Conservation (phyloP, 1,140 invertebrate genomes). For the Cydia fagiglandana region DNA sequence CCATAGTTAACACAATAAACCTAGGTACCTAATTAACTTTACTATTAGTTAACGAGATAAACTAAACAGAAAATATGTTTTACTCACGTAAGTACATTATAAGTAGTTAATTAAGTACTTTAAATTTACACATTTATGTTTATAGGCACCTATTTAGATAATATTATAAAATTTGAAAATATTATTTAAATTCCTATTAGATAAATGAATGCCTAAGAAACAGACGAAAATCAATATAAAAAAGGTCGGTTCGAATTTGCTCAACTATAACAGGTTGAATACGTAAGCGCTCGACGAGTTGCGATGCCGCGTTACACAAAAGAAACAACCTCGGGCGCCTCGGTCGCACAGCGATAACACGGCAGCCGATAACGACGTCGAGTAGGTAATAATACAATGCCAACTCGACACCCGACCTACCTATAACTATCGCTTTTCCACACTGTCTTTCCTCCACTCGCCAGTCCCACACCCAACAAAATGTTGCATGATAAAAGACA, state of each 20-base stretch:
- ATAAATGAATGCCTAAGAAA: not conserved
- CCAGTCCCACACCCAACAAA: conserved; percentile 66
- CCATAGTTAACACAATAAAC: not conserved
- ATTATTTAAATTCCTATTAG: not conserved
- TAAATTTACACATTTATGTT: not conserved
- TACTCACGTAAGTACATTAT: conserved; percentile 3
- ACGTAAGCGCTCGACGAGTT: conserved; percentile 21
- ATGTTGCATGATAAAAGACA: conserved; percentile 50
- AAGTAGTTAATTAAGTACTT: not conserved
- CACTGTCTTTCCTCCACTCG: conserved; percentile 59
- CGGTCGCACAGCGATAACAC: conserved; percentile 58
- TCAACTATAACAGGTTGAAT: conserved; percentile 24
- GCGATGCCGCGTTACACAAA: conserved; percentile 63
- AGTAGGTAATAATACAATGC: conserved; percentile 70
- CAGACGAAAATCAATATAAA: conserved; percentile 6
- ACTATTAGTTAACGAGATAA: not conserved
- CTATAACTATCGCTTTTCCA: conserved; percentile 70
- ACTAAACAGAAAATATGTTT: not conserved
- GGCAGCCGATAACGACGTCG: conserved; percentile 61
- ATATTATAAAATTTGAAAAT: not conserved
- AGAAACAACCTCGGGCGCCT: conserved; percentile 52
- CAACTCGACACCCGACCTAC: conserved; percentile 72
- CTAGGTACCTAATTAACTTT: not conserved
- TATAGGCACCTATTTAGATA: not conserved
- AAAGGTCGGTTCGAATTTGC: not conserved